Evolutionary conservation across 2,113 vertebrate genomes (phyloP).

Genomic region (Chauna torquata): DNA sequence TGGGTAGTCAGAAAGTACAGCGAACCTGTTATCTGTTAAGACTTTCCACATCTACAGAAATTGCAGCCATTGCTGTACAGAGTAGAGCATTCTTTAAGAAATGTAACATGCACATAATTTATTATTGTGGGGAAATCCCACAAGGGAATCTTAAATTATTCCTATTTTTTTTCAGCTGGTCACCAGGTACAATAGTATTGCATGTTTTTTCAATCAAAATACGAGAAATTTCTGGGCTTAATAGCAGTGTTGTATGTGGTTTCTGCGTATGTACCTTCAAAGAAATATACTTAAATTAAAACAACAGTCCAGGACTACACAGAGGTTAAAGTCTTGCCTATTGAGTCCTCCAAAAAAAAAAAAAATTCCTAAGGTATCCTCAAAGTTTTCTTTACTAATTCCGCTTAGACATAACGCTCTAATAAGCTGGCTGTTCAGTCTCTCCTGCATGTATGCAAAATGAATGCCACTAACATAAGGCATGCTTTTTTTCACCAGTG

Average conservation of each 20-base stretch:
- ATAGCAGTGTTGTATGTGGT: background rate
- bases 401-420: background rate
- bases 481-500: background rate
- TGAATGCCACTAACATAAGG: background rate
- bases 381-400: background rate
- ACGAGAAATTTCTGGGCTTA: background rate
- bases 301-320: background rate
- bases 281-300: background rate
- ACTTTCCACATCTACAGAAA: background rate
- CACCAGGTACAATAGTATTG: background rate
- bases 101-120: background rate
- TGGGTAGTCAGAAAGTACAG: background rate
- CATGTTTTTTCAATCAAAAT: background rate
- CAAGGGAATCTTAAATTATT: background rate
- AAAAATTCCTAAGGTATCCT: background rate
- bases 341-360: background rate
- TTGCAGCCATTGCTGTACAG: background rate
- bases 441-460: background rate
- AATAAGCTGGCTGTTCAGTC: background rate
- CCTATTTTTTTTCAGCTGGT: background rate
- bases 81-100: background rate
- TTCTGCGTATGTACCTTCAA: accelerated
- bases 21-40: background rate
- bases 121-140: background rate
- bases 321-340: background rate